A percentile compares a stretch with the other conserved stretches of the same genome.
These are phyloP conservation scores for Erebia palarica DNA, from an alignment of 2,888 invertebrate genomes.

Conservation along the genomic window DNA sequence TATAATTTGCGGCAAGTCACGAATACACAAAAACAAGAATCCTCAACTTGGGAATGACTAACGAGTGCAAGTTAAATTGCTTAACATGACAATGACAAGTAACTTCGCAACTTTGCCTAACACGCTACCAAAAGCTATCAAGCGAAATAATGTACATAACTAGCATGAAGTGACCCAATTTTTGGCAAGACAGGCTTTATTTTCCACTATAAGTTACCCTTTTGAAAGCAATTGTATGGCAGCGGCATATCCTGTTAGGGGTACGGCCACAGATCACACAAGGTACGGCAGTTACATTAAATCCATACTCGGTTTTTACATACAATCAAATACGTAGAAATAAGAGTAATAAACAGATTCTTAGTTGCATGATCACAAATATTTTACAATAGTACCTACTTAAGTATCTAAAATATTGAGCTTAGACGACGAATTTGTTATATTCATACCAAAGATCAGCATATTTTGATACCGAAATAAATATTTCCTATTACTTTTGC, in stretches of 20 bases:
- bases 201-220: too few relatives aligned
- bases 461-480: constrained; percentile 18
- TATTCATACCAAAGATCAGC: constrained; percentile 8
- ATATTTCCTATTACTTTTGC: constrained; percentile 17
- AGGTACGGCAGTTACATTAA: too few relatives aligned
- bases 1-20: constrained; percentile 13
- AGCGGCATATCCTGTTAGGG: too few relatives aligned
- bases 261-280: too few relatives aligned
- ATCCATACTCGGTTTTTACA: too few relatives aligned
- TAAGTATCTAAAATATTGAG: background rate
- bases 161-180: constrained; percentile 2
- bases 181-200: background rate
- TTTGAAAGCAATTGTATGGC: too few relatives aligned
- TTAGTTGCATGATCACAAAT: too few relatives aligned
- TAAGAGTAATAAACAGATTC: too few relatives aligned
- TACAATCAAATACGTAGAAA: too few relatives aligned
- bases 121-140: constrained; percentile 12
- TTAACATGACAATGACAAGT: constrained; percentile 16
- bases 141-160: constrained; percentile 8
- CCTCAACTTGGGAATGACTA: constrained; percentile 11
- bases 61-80: constrained; percentile 20
- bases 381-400: too few relatives aligned
- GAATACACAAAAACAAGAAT: constrained; percentile 13
- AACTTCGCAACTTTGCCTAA: constrained; percentile 12
- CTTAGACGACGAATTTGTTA: background rate